Evolutionary conservation across 2,888 invertebrate genomes (phyloP).

Genomic region (Leptinotarsa rubiginosa): DNA sequence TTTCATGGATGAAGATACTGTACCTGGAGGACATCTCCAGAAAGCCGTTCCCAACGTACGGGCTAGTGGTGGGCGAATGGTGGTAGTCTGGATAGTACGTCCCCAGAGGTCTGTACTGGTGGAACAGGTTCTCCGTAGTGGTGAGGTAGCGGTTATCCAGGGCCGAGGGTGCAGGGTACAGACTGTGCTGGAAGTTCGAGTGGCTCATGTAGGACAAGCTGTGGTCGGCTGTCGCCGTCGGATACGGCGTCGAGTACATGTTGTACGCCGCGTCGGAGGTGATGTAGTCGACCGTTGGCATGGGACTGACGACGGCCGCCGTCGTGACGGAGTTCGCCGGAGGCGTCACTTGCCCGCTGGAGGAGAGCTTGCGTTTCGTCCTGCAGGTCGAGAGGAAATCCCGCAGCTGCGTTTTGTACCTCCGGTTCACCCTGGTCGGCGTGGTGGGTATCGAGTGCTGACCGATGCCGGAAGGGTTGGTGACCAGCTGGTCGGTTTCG

Average conservation of each 20-base stretch:
- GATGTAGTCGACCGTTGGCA: conserved; percentile 76
- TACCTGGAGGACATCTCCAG: conserved; percentile 78
- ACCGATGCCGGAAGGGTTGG: conserved; percentile 68
- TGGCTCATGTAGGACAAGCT: conserved; percentile 77
- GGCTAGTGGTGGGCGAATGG: conserved; percentile 74
- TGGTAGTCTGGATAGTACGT: conserved; percentile 84
- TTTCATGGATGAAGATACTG: no score
- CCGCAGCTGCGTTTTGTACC: conserved; percentile 93
- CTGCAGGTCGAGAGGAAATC: conserved; percentile 94
- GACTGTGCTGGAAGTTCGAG: conserved; percentile 70
- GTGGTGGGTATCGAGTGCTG: conserved; percentile 64
- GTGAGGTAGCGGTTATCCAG: conserved; percentile 75
- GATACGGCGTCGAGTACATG: conserved; percentile 81
- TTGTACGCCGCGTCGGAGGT: conserved; percentile 74
- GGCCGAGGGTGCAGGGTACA: conserved; percentile 70
- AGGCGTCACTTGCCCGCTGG: conserved; percentile 63
- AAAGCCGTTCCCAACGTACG: conserved; percentile 85
- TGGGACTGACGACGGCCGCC: conserved; percentile 67
- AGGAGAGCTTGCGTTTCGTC: conserved; percentile 63
- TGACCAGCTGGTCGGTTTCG: conserved; percentile 82
- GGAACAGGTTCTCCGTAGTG: conserved; percentile 86
- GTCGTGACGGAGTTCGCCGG: conserved; percentile 65
- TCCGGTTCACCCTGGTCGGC: conserved; percentile 80
- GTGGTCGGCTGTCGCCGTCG: conserved; percentile 72
- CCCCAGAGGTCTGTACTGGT: conserved; percentile 89